Evolutionary conservation across 2,797 vertebrate genomes (phyloP), one percentile per base, ranked within the genome.

Genomic region (Tapirus indicus): DNA sequence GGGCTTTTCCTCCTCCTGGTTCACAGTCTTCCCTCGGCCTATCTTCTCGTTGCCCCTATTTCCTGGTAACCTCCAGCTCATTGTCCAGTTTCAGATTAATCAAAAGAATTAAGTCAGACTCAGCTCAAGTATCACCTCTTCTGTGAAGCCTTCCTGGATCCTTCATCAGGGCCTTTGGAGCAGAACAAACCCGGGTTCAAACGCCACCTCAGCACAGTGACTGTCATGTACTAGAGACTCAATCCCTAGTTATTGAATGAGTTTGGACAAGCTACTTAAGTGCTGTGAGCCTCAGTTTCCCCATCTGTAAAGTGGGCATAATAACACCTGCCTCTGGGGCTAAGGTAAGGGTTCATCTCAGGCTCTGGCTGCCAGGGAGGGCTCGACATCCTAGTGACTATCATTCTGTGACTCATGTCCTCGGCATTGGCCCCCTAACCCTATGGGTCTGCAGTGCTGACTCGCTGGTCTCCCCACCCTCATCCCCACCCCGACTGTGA

Each of bases 41-140:
- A 0, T 2, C 5, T 49, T 10, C 71, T 38, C 2, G 10, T 9
- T 0, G 0, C 41, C 29, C n/a, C 20, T 2, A 4, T 18, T 83
- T 16, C 41, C 71, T 78, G 27, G 17, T 52, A 10, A n/a, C 32
- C 62, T 23, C 38, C 80, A 52, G 7, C 62, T 95, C n/a, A 41
- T 23, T n/a, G n/a, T 56, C 52, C 41, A 32, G 25, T 6, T 49
- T 69, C 41, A 35, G 35, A 14, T 66, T 27, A 56, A 27, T 18
- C 14, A 2, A 66, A 62, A 52, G 20, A 47, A 20, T 54, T 25
- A 25, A 54, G 20, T 44, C 54, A 77, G 60, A 77, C 62, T 56
- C 60, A 35, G 7, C 27, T 58, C 23, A 12, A 49, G 49, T 2
- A 2, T 10, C 1, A 32, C 27, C 69, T 66, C 58, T 47, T 21